Evolutionary conservation across 1,140 invertebrate genomes (phyloP).

Genomic region (Heterodera schachtii): DNA sequence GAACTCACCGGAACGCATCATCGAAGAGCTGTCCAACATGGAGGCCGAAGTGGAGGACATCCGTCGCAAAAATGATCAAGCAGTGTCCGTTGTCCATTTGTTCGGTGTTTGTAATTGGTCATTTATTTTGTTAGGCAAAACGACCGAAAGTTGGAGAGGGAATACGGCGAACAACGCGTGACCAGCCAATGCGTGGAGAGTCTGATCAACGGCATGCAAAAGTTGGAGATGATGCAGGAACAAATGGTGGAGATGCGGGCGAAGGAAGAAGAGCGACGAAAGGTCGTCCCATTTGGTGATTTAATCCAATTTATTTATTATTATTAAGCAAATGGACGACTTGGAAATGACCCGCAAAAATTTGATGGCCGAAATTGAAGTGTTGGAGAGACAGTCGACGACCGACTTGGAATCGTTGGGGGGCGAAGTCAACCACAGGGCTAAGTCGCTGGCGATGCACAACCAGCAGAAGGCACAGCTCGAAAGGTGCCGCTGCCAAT

Average conservation of each 20-base stretch:
- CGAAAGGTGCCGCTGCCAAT: neutral
- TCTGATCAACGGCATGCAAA: constrained; percentile 2
- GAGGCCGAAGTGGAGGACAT: neutral
- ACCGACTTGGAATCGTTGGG: neutral
- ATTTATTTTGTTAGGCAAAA: constrained; percentile 1
- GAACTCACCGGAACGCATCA: constrained; percentile 20
- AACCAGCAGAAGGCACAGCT: constrained; percentile 2
- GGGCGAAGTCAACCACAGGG: neutral
- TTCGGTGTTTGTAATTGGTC: neutral
- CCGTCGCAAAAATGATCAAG: neutral
- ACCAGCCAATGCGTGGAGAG: neutral
- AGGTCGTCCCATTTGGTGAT: neutral
- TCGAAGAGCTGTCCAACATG: constrained; percentile 13
- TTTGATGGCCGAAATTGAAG: neutral
- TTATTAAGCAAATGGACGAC: neutral
- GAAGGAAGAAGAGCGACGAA: neutral
- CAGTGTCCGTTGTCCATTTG: neutral
- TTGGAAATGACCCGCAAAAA: neutral
- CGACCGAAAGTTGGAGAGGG: constrained; percentile 8
- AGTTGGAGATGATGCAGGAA: neutral
- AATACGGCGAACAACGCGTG: constrained; percentile 20
- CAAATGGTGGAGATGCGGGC: neutral
- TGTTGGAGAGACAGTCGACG: neutral
- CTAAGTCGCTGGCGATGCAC: neutral
- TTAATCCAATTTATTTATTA: neutral